These are phyloP conservation scores for Sarcophaga caerulescens DNA, from an alignment of 2,888 invertebrate genomes.

Conservation along the genomic window DNA sequence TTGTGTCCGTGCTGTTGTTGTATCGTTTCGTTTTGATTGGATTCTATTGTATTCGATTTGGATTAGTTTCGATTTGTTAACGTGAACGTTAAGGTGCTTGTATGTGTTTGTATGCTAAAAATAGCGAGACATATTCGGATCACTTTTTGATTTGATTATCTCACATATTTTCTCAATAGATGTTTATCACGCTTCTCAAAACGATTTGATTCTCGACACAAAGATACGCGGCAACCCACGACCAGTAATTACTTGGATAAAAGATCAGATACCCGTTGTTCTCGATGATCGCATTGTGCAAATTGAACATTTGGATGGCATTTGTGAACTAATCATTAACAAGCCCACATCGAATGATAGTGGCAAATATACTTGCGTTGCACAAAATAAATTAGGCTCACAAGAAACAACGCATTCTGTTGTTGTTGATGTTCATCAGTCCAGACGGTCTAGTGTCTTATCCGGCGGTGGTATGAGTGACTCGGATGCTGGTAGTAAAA, in stretches of 20 bases:
- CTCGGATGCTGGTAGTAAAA: conserved; percentile 68
- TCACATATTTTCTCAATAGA: conserved; percentile 82
- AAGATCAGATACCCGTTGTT: conserved; percentile 84
- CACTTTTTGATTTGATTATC: conserved; percentile 40
- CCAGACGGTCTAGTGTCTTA: conserved; percentile 78
- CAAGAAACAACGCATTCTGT: conserved; percentile 89
- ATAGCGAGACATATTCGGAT: conserved; percentile 48
- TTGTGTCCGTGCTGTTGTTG: not conserved
- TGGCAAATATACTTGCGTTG: conserved; percentile 82
- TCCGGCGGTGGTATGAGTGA: conserved; percentile 75
- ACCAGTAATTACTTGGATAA: conserved; percentile 88
- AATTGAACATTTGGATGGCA: conserved; percentile 88
- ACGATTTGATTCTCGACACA: conserved; percentile 90
- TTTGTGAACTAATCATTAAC: conserved; percentile 87
- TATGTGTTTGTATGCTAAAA: conserved; percentile 51
- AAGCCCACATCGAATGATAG: conserved; percentile 85
- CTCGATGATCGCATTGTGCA: conserved; percentile 84
- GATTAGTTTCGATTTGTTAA: too few relatives aligned
- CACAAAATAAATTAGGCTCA: conserved; percentile 87
- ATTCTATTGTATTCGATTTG: too few relatives aligned
- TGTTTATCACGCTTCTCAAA: conserved; percentile 86
- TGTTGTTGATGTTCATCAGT: conserved; percentile 79
- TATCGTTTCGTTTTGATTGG: not conserved
- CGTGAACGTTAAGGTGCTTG: not conserved
- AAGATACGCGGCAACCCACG: conserved; percentile 89